Conservation (phyloP, 64 coral and sea anemone genomes). For the Porites lutea region DNA sequence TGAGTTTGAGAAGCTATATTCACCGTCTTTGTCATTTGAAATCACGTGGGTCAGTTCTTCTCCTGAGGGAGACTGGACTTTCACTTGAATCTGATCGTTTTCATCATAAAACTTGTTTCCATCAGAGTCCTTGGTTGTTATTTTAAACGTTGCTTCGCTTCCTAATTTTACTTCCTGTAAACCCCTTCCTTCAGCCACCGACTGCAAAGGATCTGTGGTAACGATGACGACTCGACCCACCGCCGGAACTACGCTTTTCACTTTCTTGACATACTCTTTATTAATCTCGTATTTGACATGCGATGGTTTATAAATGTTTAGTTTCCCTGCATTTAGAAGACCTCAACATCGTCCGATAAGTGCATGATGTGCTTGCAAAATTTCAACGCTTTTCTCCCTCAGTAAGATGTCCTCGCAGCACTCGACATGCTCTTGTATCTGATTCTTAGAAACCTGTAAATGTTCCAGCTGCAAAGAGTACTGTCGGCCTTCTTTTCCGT, state of each 20-base stretch:
- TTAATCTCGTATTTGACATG: neutral
- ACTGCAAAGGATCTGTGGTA: slow-evolving; percentile 19
- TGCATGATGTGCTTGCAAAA: neutral
- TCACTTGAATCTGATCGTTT: neutral
- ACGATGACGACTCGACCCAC: neutral
- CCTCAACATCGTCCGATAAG: slow-evolving; percentile 15
- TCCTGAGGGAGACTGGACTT: neutral
- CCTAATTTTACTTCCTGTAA: neutral
- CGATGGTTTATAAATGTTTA: neutral
- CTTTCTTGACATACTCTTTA: neutral
- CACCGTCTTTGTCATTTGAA: neutral
- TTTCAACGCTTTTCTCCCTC: neutral
- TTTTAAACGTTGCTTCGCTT: neutral
- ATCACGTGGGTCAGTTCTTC: neutral
- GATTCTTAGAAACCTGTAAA: too few relatives aligned
- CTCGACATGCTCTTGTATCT: slow-evolving; percentile 10
- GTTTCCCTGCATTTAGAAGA: slow-evolving; percentile 16
- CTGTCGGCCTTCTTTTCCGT: too few relatives aligned
- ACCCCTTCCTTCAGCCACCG: neutral
- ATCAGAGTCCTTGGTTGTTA: slow-evolving; percentile 14
- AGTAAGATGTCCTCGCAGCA: slow-evolving; percentile 24
- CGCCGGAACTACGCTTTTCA: neutral
- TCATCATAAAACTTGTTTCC: slow-evolving; percentile 7
- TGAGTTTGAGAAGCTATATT: too few relatives aligned
- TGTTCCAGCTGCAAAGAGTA: too few relatives aligned